Percentiles rank a stretch among this genome's conserved stretches.
phyloP scores from a whole-genome alignment of 2,113 vertebrate genomes.

The Galemys pyrenaicus region DNA sequence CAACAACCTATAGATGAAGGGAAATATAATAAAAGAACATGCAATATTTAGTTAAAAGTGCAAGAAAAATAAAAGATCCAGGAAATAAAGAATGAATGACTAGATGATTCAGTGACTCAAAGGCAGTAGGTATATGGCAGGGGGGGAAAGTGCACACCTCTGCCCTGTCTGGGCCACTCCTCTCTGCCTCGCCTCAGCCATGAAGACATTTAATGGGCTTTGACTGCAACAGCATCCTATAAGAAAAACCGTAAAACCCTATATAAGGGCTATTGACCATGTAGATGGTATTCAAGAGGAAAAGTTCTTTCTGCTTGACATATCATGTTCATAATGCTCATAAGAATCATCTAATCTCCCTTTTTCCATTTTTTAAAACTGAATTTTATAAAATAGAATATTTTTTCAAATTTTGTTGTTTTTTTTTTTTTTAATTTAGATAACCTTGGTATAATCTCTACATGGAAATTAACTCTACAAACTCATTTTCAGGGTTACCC shows the following conservation, averaged over 20 bases:
- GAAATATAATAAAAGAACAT: not conserved
- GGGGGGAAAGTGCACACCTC: not conserved
- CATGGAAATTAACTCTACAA: not conserved
- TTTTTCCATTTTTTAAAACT: not conserved
- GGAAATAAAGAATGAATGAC: not conserved
- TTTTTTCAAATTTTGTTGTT: not conserved
- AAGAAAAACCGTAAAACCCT: not conserved
- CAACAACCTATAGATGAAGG: not conserved
- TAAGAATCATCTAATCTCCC: not conserved
- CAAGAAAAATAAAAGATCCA: not conserved
- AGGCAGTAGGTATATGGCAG: not conserved
- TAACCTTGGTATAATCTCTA: not conserved
- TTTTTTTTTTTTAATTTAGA: not conserved
- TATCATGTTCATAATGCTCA: fast-evolving
- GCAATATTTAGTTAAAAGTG: not conserved
- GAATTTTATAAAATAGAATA: not conserved
- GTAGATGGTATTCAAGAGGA: not conserved
- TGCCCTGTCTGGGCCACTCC: not conserved
- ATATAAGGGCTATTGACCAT: not conserved
- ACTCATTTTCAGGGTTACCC: not conserved
- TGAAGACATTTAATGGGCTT: not conserved
- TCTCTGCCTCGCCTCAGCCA: not conserved
- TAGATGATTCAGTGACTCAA: not conserved
- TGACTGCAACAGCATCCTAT: fast-evolving
- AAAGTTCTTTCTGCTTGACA: not conserved